Evolutionary conservation across 2,113 vertebrate species (phyloP).

Genomic region (Clinocottus analis): DNA sequence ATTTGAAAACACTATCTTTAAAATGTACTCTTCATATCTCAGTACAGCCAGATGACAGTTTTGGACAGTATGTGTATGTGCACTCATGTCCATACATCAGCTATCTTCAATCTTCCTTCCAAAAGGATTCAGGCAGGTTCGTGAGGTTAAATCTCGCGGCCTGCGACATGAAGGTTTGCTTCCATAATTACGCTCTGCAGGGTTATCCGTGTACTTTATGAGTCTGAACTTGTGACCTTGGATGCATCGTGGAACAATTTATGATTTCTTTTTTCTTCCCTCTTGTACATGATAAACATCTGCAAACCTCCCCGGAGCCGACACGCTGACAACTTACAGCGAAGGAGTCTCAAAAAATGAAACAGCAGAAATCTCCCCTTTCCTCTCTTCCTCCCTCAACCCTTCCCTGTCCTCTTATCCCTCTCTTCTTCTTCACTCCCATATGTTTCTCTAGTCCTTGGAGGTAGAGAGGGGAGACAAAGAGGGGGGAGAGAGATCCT

Average conservation of each 20-base stretch:
- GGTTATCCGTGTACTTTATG: slow-evolving; percentile 60
- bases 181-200: slow-evolving; percentile 48
- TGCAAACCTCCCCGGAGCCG: slow-evolving; percentile 59
- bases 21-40: slow-evolving; percentile 1
- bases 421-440: slow-evolving; percentile 52
- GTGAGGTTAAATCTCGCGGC: slow-evolving; percentile 31
- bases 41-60: background rate
- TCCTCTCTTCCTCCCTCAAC: slow-evolving; percentile 44
- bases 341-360: slow-evolving; percentile 45
- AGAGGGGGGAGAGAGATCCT: slow-evolving; percentile 71
- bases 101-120: slow-evolving; percentile 13
- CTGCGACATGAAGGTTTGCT: slow-evolving; percentile 33
- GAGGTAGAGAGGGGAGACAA: slow-evolving; percentile 35
- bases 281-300: slow-evolving; percentile 66
- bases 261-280: slow-evolving; percentile 52
- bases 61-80: background rate
- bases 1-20: slow-evolving; percentile 32
- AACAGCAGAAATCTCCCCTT: slow-evolving; percentile 52
- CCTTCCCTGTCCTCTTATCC: slow-evolving; percentile 57
- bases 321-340: slow-evolving; percentile 68
- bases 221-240: slow-evolving; percentile 70
- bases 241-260: slow-evolving; percentile 59
- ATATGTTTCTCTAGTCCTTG: slow-evolving; percentile 64
- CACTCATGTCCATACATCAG: slow-evolving; percentile 8
- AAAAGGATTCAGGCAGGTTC: slow-evolving; percentile 27